Evolutionary conservation across 2,797 vertebrate genomes (phyloP).

Genomic region (Leontocebus nigricollis): DNA sequence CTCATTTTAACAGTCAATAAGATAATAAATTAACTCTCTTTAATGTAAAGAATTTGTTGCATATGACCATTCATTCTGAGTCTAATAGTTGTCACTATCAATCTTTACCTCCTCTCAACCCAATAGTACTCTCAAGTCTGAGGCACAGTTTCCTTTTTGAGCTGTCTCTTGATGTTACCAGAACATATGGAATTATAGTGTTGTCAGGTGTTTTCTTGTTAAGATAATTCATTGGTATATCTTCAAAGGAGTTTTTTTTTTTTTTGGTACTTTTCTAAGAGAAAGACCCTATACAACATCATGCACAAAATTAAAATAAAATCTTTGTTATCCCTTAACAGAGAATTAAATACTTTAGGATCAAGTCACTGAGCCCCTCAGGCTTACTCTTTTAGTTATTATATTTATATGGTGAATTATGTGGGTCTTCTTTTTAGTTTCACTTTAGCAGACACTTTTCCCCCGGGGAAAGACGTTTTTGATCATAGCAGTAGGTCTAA

Average conservation of each 20-base stretch:
- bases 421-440: slow-evolving; percentile 39
- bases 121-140: neutral
- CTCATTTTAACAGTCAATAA: slow-evolving; percentile 50
- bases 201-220: slow-evolving; percentile 43
- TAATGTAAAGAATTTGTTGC: slow-evolving; percentile 31
- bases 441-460: slow-evolving; percentile 25
- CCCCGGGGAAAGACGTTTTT: slow-evolving; percentile 6
- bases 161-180: slow-evolving; percentile 49
- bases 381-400: slow-evolving; percentile 35
- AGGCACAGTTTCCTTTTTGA: neutral
- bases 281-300: neutral
- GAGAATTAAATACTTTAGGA: slow-evolving; percentile 10
- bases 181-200: slow-evolving; percentile 46
- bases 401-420: slow-evolving; percentile 17
- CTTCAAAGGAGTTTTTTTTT: slow-evolving; percentile 28
- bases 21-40: slow-evolving; percentile 63
- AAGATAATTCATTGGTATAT: slow-evolving; percentile 56
- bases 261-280: neutral
- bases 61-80: slow-evolving; percentile 31
- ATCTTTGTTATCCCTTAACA: slow-evolving; percentile 31
- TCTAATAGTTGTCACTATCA: slow-evolving; percentile 44
- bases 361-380: neutral
- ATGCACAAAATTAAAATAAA: neutral
- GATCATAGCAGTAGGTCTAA: slow-evolving; percentile 19
- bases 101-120: slow-evolving; percentile 32